A percentile compares a stretch with the other conserved stretches of the same genome.
These are phyloP conservation scores for Galbula dea DNA, from an alignment of 2,113 vertebrate genomes.

Conservation along the genomic window DNA sequence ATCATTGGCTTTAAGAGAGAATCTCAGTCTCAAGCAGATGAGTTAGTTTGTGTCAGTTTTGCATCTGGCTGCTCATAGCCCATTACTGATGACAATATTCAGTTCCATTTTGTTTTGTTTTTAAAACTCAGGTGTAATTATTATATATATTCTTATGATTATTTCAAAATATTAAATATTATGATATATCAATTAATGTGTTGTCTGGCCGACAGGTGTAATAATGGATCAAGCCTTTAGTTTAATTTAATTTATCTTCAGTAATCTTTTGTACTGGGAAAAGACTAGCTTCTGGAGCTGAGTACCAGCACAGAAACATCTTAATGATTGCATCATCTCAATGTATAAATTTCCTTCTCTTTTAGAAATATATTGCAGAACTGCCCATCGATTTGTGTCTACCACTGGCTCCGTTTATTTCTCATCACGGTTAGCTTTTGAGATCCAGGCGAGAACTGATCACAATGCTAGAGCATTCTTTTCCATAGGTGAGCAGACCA, in stretches of 20 bases:
- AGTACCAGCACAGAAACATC: constrained; percentile 76
- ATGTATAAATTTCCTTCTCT: constrained; percentile 64
- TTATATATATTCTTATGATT: constrained; percentile 76
- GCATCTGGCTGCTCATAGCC: constrained; percentile 65
- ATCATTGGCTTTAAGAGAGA: constrained; percentile 54
- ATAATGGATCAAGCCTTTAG: constrained; percentile 71
- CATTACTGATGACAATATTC: constrained; percentile 65
- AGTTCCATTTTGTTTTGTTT: constrained; percentile 75
- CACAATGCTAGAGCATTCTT: constrained; percentile 2
- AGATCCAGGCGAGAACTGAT: constrained; percentile 49
- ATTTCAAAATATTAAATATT: constrained; percentile 76
- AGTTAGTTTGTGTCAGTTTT: constrained; percentile 61
- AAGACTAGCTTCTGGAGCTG: constrained; percentile 71
- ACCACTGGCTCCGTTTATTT: constrained; percentile 53
- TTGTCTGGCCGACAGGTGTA: constrained; percentile 72
- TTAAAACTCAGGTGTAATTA: constrained; percentile 84
- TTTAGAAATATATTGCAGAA: constrained; percentile 58
- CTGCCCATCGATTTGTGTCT: constrained; percentile 58
- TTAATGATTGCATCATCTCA: constrained; percentile 79
- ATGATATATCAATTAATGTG: constrained; percentile 68
- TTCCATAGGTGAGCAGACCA: constrained; percentile 15
- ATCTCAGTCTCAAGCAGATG: constrained; percentile 26
- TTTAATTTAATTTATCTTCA: constrained; percentile 79
- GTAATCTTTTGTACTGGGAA: constrained; percentile 72
- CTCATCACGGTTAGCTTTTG: constrained; percentile 36